Conservation (phyloP, 53 echinoderm and acorn worm species). For the Actinopyga echinites region DNA sequence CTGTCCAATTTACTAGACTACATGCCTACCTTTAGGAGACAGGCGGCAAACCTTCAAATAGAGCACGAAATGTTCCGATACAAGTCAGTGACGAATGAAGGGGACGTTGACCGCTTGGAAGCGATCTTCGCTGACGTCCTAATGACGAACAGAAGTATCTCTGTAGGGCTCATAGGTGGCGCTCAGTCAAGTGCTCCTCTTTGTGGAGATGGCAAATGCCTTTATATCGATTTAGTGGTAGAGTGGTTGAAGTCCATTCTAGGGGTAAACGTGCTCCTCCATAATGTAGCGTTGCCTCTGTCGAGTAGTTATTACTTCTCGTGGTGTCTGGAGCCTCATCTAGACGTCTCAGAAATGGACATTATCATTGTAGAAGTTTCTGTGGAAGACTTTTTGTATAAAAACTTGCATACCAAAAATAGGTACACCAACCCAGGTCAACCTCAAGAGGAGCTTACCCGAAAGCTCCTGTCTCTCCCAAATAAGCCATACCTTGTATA, state of each 20-base stretch:
- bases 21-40: slow-evolving; percentile 50
- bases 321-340: slow-evolving; percentile 74
- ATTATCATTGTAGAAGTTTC: slow-evolving; percentile 79
- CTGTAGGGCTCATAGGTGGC: slow-evolving; percentile 68
- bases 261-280: slow-evolving; percentile 59
- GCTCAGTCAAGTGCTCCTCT: slow-evolving; percentile 45
- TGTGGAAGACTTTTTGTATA: slow-evolving; percentile 65
- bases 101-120: slow-evolving; percentile 51
- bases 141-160: slow-evolving; percentile 68
- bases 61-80: slow-evolving; percentile 65
- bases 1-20: slow-evolving; percentile 68
- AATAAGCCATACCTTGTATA: slow-evolving; percentile 69
- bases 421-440: slow-evolving; percentile 62
- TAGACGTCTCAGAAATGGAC: slow-evolving; percentile 66
- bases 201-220: slow-evolving; percentile 54
- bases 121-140: slow-evolving; percentile 64
- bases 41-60: slow-evolving; percentile 46
- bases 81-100: slow-evolving; percentile 66
- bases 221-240: slow-evolving; percentile 62
- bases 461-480: slow-evolving; percentile 49
- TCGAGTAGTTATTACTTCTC: slow-evolving; percentile 75
- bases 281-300: slow-evolving; percentile 62
- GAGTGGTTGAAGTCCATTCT: slow-evolving; percentile 64
- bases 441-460: slow-evolving; percentile 72
- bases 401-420: slow-evolving; percentile 43